Conservation (phyloP, 2,888 invertebrate species). For the Clitarchus hookeri region DNA sequence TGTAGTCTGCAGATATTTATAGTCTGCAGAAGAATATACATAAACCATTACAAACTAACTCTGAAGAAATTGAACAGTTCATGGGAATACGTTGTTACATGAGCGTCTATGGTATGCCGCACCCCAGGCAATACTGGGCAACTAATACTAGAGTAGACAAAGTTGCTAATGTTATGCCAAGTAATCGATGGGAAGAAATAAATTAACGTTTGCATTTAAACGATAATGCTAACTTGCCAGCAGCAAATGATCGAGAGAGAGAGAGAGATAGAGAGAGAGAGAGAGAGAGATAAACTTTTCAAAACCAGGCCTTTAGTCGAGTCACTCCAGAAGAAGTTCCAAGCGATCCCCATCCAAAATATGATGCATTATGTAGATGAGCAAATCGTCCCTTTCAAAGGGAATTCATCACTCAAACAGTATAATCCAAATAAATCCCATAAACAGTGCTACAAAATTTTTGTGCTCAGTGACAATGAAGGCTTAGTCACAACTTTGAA, state of each 20-base stretch:
- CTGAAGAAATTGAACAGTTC: constrained; percentile 8
- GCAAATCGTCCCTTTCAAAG: constrained; percentile 23
- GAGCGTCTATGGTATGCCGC: not conserved
- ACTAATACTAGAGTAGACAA: not conserved
- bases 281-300: not conserved
- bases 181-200: not conserved
- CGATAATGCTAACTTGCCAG: constrained; percentile 6
- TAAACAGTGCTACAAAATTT: constrained; percentile 51
- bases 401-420: constrained; percentile 44
- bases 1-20: too few species aligned
- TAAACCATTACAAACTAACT: not conserved
- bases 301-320: not conserved
- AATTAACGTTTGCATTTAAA: not conserved
- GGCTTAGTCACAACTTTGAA: constrained; percentile 50
- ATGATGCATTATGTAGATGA: not conserved
- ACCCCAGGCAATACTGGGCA: not conserved
- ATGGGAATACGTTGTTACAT: not conserved
- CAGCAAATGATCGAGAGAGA: not conserved
- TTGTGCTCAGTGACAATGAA: constrained; percentile 48
- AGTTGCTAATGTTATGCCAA: not conserved
- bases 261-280: too few species aligned
- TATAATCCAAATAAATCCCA: constrained; percentile 53
- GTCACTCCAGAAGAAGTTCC: not conserved
- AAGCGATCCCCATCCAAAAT: not conserved
- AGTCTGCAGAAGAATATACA: constrained; percentile 17